Percentiles rank a stretch among this genome's conserved stretches.
These are phyloP conservation scores for Coccyzus lansbergi DNA, from an alignment of 2,797 vertebrate genomes.

Conservation along the genomic window DNA sequence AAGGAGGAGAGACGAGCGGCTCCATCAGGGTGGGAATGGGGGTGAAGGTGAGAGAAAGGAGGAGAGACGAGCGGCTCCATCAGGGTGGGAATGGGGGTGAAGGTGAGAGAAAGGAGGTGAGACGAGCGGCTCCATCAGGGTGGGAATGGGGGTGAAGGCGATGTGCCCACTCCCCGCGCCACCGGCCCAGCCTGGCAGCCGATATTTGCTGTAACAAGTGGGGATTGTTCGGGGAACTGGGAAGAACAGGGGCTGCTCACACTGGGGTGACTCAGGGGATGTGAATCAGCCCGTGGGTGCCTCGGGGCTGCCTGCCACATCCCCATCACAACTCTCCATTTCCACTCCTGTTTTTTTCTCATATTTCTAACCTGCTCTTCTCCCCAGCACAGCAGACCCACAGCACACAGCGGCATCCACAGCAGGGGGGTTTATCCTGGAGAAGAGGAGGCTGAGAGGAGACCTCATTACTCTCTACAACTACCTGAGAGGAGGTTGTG, in stretches of 20 bases:
- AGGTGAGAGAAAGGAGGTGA: background rate
- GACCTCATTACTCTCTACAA: too few species aligned
- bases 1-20: background rate
- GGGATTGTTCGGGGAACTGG: background rate
- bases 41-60: background rate
- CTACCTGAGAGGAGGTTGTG: too few species aligned
- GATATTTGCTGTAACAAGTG: background rate
- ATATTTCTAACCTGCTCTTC: too few species aligned
- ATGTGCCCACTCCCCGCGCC: background rate
- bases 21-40: background rate
- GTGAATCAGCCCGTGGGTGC: background rate
- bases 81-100: background rate
- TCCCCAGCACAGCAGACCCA: too few species aligned
- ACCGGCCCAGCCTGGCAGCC: background rate
- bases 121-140: accelerated
- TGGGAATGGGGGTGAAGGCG: background rate
- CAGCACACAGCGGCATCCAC: too few species aligned
- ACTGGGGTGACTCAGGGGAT: background rate
- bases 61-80: accelerated
- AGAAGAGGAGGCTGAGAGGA: too few species aligned
- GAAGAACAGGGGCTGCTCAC: background rate
- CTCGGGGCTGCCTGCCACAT: background rate
- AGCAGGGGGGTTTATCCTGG: too few species aligned
- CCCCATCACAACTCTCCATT: background rate
- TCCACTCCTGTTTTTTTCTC: too few species aligned